A percentile compares a stretch with the other conserved stretches of the same genome.
These are phyloP conservation scores for Caenorhabditis sp. DNA, from an alignment of 2,888 invertebrate species.

Conservation along the genomic window DNA sequence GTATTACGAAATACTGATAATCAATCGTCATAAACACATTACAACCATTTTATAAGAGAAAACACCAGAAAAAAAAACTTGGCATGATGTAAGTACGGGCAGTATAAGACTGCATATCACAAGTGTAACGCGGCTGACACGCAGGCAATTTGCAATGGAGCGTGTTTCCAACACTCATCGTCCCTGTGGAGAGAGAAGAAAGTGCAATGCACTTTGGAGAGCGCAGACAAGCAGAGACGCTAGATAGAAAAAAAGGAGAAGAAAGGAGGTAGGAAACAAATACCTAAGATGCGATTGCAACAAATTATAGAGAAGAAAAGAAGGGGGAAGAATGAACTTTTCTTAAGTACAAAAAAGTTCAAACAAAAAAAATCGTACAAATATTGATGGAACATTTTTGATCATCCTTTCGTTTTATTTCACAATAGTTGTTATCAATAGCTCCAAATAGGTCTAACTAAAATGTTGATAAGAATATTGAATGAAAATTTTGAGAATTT, in stretches of 20 bases:
- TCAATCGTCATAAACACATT: neutral
- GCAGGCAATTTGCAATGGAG: constrained; percentile 13
- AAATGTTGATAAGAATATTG: too few relatives aligned
- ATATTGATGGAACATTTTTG: too few relatives aligned
- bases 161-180: constrained; percentile 2
- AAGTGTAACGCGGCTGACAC: constrained; percentile 14
- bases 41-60: neutral
- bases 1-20: neutral
- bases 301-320: constrained; percentile 16
- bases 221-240: neutral
- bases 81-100: neutral
- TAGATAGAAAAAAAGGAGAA: neutral
- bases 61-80: neutral
- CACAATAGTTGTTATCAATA: too few relatives aligned
- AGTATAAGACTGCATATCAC: constrained; percentile 20
- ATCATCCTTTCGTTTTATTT: too few relatives aligned
- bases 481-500: too few relatives aligned
- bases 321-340: neutral
- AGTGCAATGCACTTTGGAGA: neutral
- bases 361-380: too few relatives aligned
- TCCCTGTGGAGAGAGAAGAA: neutral
- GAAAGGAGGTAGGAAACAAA: neutral
- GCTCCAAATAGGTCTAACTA: too few relatives aligned
- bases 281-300: neutral
- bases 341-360: too few relatives aligned